Percentiles rank a stretch among this genome's conserved stretches.
phyloP scores from a whole-genome alignment of 2,888 invertebrate genomes.

The Penaeus monodon region DNA sequence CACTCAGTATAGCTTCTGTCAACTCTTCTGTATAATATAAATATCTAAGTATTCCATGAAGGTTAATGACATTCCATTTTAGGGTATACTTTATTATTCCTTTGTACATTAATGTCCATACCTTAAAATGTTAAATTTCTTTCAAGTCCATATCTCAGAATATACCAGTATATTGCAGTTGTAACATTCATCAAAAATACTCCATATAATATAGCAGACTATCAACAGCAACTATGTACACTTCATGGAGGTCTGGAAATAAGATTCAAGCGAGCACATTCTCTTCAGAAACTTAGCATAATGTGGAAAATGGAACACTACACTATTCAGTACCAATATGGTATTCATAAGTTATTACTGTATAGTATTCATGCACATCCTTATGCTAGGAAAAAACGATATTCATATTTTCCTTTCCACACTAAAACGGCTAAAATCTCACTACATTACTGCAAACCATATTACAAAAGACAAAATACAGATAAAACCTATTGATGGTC shows the following conservation, averaged over 20 bases:
- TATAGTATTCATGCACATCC: too few relatives aligned
- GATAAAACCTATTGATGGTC: too few relatives aligned
- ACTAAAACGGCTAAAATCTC: too few relatives aligned
- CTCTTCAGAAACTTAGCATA: conserved; percentile 6
- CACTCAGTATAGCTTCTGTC: too few relatives aligned
- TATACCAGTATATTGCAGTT: conserved; percentile 8
- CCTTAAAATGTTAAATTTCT: neutral
- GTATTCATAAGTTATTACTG: too few relatives aligned
- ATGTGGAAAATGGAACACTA: conserved; percentile 1
- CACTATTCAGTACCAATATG: too few relatives aligned
- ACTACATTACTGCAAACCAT: too few relatives aligned
- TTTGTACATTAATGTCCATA: neutral
- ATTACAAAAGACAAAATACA: too few relatives aligned
- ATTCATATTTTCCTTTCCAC: too few relatives aligned
- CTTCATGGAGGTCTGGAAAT: neutral
- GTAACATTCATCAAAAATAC: conserved; percentile 25
- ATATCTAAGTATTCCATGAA: neutral
- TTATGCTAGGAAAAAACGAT: too few relatives aligned
- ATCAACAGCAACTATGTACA: conserved; percentile 4
- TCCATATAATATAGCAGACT: neutral
- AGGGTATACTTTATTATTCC: conserved; percentile 19
- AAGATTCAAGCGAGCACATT: neutral
- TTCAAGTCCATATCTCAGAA: neutral
- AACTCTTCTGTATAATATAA: too few relatives aligned
- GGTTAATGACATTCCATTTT: neutral